Percentiles rank a stretch among this genome's conserved stretches.
Evolutionary conservation across 1,140 invertebrate genomes (phyloP).

Genomic region (Steinernema feltiae): DNA sequence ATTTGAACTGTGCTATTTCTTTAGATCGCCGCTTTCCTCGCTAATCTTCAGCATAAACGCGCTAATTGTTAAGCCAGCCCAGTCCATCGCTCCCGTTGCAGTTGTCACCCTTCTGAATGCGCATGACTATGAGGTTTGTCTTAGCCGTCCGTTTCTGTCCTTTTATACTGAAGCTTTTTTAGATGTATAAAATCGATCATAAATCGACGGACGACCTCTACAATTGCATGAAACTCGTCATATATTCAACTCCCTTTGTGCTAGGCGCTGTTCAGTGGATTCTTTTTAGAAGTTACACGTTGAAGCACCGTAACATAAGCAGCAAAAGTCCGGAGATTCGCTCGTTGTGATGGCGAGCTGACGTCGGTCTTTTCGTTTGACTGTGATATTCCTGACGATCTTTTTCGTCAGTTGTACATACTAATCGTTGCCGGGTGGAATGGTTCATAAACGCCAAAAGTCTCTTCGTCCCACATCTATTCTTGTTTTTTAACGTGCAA

Average conservation of each 20-base stretch:
- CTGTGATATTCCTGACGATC: too few species aligned
- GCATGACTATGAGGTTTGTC: slow-evolving; percentile 27
- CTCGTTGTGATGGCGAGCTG: background rate
- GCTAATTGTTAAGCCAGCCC: slow-evolving; percentile 34
- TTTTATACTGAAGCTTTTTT: background rate
- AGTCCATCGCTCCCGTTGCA: slow-evolving; percentile 31
- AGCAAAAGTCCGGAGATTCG: background rate
- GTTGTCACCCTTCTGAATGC: slow-evolving; percentile 30
- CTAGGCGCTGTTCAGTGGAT: slow-evolving; percentile 22
- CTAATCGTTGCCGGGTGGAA: too few species aligned
- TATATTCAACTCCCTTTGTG: slow-evolving; percentile 23
- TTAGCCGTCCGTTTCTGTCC: background rate
- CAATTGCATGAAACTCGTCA: slow-evolving; percentile 14
- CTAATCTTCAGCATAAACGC: slow-evolving; percentile 37
- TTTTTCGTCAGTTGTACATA: too few species aligned
- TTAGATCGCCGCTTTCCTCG: slow-evolving; percentile 24
- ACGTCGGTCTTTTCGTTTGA: background rate
- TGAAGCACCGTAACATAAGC: background rate
- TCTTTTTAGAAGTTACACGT: slow-evolving; percentile 1
- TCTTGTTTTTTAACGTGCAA: background rate
- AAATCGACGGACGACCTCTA: background rate
- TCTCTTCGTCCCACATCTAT: too few species aligned
- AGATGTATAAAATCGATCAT: background rate
- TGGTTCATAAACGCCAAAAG: too few species aligned
- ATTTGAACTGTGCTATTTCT: background rate